These are phyloP conservation scores for Saiga tatarica DNA, from an alignment of 2,113 vertebrate genomes.

Conservation along the genomic window DNA sequence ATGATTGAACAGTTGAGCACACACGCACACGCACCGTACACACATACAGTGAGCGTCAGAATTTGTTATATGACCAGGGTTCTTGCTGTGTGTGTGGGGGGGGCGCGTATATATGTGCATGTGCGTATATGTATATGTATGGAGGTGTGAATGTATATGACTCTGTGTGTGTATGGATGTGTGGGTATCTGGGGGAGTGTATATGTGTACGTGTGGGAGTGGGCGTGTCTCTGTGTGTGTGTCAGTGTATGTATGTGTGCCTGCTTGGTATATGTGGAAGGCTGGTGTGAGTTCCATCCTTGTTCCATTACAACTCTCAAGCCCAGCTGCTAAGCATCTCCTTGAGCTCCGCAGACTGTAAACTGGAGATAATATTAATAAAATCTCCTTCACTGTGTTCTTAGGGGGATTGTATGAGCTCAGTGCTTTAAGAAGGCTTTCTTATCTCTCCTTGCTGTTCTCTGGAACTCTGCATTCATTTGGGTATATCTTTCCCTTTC, in stretches of 20 bases:
- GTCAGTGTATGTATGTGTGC: not conserved
- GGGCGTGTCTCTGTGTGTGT: not conserved
- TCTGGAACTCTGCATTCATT: not conserved
- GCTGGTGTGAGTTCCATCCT: not conserved
- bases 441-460: not conserved
- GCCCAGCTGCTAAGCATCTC: not conserved
- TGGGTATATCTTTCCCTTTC: not conserved
- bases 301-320: not conserved
- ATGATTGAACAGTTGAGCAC: not conserved
- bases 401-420: not conserved
- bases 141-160: not conserved
- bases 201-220: rapidly evolving
- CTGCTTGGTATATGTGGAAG: not conserved
- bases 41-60: not conserved
- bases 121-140: not conserved
- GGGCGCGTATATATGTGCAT: not conserved
- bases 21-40: not conserved
- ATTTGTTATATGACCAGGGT: not conserved
- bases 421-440: not conserved
- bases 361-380: not conserved
- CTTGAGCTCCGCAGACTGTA: not conserved
- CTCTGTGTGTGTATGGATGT: not conserved
- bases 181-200: not conserved
- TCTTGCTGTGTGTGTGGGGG: not conserved
- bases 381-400: not conserved